A percentile compares a stretch with the other conserved stretches of the same genome.
Evolutionary conservation across 2,797 vertebrate species (phyloP).

Genomic region (Rhabdomys pumilio): DNA sequence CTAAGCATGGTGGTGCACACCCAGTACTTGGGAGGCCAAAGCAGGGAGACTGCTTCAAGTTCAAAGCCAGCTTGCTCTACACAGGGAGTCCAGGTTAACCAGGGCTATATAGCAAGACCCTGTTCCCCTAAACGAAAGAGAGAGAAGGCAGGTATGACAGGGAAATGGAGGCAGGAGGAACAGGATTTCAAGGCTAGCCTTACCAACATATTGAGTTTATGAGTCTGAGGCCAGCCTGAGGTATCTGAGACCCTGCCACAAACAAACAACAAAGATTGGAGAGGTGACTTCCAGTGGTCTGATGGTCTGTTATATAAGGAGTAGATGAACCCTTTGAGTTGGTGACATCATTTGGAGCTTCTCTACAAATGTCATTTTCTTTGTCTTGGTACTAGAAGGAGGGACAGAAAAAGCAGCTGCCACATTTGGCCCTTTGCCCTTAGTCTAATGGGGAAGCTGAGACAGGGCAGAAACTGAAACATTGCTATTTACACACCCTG

Average conservation of each 20-base stretch:
- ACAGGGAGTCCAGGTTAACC: not conserved
- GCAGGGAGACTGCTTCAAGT: no score
- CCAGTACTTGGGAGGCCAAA: not conserved
- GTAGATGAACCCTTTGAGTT: slow-evolving; percentile 2
- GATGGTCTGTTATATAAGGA: slow-evolving; percentile 32
- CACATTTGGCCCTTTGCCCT: not conserved
- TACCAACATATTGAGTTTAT: not conserved
- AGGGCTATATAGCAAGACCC: not conserved
- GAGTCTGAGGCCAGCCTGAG: not conserved
- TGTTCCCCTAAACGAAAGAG: not conserved
- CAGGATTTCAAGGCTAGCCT: not conserved
- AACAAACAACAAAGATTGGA: not conserved
- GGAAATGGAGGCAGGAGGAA: not conserved
- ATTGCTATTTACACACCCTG: not conserved
- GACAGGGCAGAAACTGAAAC: not conserved
- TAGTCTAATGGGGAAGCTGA: slow-evolving; percentile 27
- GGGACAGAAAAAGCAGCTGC: not conserved
- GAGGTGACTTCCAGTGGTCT: not conserved
- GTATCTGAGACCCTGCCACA: not conserved
- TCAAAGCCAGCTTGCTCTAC: not conserved
- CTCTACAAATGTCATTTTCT: not conserved
- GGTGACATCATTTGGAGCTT: not conserved
- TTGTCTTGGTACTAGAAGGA: not conserved
- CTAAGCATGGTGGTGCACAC: not conserved
- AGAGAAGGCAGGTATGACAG: not conserved